Base-by-base conservation (phyloP, 2,113 vertebrate genomes). In the Nannobrachium achirus region DNA sequence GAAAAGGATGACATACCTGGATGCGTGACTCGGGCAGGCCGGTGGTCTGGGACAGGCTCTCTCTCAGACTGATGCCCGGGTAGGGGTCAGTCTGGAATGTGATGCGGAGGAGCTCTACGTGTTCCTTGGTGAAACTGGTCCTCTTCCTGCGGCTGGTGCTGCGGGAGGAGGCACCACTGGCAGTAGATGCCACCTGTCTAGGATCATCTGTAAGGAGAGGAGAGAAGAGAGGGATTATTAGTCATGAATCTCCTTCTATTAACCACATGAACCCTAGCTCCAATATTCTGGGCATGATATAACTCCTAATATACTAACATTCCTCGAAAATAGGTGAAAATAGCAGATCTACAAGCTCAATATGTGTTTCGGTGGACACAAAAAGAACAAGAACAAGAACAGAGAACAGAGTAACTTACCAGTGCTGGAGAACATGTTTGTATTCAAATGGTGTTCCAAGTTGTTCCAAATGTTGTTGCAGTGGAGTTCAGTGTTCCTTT, bases 1-100 rank as follows among this genome's bases (percentile, higher is more conserved):
- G 25, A 33, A 33, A 33, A 5, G 6, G 25, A 5, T 33, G 25
- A 33, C 20, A 16, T 85, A 93, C 92, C 89, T 93, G 92, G 15
- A 93, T 93, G 71, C 92, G 91, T 13, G 92, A 92, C 82, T 93
- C 92, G 0, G 91, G 92, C 41, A 93, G 87, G 48, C 92, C 92
- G 0, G 92, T 92, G 20, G 80, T 77, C 68, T 91, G 88, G 62
- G 92, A 92, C 39, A 93, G 87, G 59, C 38, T 91, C 69, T 93
- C 92, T 56, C 92, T 81, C 65, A 92, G 85, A 72, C 87, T 89
- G 82, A 93, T 93, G 60, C 92, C 92, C 0, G 92, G 92, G 65
- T 93, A 93, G 0, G 90, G 91, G 80, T 92, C 89, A 0, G 89
- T 92, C 79, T 91, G 83, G 0, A 93, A 93, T 11, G 91, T 89